Percentiles rank a stretch among this genome's conserved stretches.
Conservation (phyloP, 2,113 vertebrate species). For the Esox niger region DNA sequence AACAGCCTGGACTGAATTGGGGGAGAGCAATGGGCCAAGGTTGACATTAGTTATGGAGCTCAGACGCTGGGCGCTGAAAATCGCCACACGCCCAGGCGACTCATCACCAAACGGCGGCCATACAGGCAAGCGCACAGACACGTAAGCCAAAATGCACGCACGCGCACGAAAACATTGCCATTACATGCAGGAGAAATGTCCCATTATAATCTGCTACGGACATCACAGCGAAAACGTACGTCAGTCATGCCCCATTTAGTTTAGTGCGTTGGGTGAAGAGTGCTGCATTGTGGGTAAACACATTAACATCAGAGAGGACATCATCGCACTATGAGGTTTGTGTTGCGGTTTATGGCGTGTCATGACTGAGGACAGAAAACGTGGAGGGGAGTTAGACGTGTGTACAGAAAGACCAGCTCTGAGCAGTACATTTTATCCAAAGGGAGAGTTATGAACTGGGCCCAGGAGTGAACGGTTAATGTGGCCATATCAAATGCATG, state of each 20-base stretch:
- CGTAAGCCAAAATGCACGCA: background rate
- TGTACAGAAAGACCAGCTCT: constrained; percentile 43
- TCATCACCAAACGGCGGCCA: constrained; percentile 10
- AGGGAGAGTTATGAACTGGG: constrained; percentile 59
- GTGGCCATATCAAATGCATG: constrained; percentile 70
- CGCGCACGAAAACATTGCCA: background rate
- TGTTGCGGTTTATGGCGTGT: constrained; percentile 62
- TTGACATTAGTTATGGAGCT: constrained; percentile 16
- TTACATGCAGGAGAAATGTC: no score
- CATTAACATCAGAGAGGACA: constrained; percentile 46
- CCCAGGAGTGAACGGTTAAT: constrained; percentile 62
- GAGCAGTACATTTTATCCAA: constrained; percentile 58
- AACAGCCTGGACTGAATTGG: background rate
- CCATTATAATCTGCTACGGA: no score
- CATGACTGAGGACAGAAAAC: constrained; percentile 33
- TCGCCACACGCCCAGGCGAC: constrained; percentile 15
- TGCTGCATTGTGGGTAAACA: constrained; percentile 22
- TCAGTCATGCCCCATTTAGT: background rate
- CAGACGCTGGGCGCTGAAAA: constrained; percentile 27
- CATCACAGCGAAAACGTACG: background rate
- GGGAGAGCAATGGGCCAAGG: background rate
- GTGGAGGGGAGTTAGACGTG: constrained; percentile 44
- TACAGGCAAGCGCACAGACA: background rate
- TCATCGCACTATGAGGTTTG: constrained; percentile 39
- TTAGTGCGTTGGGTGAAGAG: constrained; percentile 7